Evolutionary conservation across 2,797 vertebrate genomes (phyloP).

Genomic region (Emydoidea blandingii): DNA sequence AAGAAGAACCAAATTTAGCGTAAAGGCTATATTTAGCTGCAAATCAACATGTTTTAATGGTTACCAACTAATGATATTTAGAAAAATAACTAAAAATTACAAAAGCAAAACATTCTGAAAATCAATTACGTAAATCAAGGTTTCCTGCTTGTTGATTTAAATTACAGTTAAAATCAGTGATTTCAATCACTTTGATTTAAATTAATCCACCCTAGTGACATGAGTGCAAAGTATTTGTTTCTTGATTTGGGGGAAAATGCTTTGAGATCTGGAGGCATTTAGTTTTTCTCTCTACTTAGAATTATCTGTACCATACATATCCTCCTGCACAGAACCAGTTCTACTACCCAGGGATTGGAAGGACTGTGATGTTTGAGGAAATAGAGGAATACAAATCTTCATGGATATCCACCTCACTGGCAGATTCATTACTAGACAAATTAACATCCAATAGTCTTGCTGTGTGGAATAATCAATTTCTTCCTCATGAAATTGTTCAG

Average conservation of each 20-base stretch:
- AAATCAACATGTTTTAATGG: no score
- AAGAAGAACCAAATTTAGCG: no score
- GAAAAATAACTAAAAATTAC: no score
- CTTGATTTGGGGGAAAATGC: neutral
- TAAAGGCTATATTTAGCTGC: no score
- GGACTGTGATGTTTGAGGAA: slow-evolving; percentile 4
- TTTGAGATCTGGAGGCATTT: neutral
- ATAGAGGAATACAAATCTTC: neutral
- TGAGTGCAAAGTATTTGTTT: no score
- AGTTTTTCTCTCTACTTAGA: neutral
- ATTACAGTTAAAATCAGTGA: no score
- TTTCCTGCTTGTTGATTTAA: no score
- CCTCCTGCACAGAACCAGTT: neutral
- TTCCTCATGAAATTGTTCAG: slow-evolving; percentile 42
- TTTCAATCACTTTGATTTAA: no score
- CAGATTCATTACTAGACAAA: slow-evolving; percentile 13
- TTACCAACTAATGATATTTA: no score
- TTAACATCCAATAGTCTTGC: slow-evolving; percentile 29
- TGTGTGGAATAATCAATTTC: slow-evolving; percentile 43
- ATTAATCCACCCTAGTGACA: no score
- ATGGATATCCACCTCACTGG: neutral
- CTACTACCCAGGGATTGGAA: neutral
- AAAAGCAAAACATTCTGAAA: no score
- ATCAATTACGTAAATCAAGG: no score
- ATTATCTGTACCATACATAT: neutral